Conservation (phyloP, 2,888 invertebrate species). For the Tipula confusa region DNA sequence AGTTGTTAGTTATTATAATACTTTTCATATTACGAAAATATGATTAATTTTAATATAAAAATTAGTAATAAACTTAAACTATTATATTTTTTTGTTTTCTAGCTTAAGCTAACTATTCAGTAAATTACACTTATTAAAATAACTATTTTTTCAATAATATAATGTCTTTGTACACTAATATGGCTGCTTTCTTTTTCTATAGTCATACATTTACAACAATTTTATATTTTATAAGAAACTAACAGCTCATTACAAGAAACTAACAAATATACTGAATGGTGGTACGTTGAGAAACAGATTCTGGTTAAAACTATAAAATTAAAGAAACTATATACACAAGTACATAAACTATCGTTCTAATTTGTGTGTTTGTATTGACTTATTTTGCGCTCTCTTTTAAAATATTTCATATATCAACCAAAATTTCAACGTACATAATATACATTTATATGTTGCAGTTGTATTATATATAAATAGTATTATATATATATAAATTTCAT, state of each 20-base stretch:
- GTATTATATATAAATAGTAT: too few species aligned
- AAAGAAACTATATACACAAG: neutral
- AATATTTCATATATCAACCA: neutral
- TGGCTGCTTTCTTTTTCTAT: slow-evolving; percentile 12
- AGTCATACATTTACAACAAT: neutral
- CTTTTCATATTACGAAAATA: neutral
- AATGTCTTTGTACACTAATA: slow-evolving; percentile 15
- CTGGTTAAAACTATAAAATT: neutral
- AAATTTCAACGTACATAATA: too few species aligned
- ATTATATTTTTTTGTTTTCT: too few species aligned
- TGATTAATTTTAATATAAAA: neutral
- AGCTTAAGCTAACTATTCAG: neutral
- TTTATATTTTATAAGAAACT: neutral
- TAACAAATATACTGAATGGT: neutral
- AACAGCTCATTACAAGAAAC: neutral
- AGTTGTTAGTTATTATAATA: neutral
- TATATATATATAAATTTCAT: neutral
- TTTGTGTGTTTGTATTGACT: neutral
- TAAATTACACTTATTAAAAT: neutral
- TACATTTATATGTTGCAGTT: neutral
- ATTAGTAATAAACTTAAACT: neutral
- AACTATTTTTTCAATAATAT: too few species aligned
- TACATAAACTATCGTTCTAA: neutral
- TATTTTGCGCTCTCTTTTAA: neutral
- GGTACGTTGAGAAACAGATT: neutral